Base-by-base conservation (phyloP, 1,140 invertebrate genomes). In the Onthophagus taurus region DNA sequence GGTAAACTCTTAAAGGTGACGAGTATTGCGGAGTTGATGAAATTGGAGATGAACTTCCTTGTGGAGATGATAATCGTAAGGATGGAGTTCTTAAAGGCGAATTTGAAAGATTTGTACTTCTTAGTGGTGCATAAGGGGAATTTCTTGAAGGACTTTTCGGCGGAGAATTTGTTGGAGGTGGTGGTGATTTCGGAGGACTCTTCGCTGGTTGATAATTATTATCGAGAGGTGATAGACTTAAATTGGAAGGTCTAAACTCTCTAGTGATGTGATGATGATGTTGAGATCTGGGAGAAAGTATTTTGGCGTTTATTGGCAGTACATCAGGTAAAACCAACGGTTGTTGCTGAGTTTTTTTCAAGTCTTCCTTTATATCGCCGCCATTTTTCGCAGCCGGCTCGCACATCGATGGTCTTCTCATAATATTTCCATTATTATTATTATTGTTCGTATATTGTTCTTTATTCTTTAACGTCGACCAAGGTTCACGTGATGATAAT, bases 301-400 rank as follows among this genome's bases (percentile, higher is more conserved):
- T 42, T 56, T 72, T 72, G 0, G 63, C 71, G 23, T 70, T 70
- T 36, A 70, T 52, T 31, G 70, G 71, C 35, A 72, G 53, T 11
- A 72, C 68, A 55, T 72, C 71, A 7, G 71, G 71, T 43, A 72
- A 49, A 46, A 54, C 54, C 0, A 61, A 14, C n/a, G n/a, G n/a
- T n/a, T n/a, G n/a, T n/a, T n/a, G n/a, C 19, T 49, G 47, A 18
- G 37, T 42, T 33, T 45, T 48, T 8, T 38, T 64, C 58, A 49
- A 14, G 11, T 59, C 55, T 43, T 59, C 55, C 20, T 51, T 54
- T 14, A 47, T 45, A 43, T 55, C 64, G 54, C n/a, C n/a, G n/a
- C 57, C 66, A 49, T 52, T 64, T 51, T 52, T 49, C 44, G 17
- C 17, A 33, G 47, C 31, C 19, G 37, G 26, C 11, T 58, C 57